Evolutionary conservation across 2,888 invertebrate species (phyloP).

Genomic region (Cosmia trapezina): DNA sequence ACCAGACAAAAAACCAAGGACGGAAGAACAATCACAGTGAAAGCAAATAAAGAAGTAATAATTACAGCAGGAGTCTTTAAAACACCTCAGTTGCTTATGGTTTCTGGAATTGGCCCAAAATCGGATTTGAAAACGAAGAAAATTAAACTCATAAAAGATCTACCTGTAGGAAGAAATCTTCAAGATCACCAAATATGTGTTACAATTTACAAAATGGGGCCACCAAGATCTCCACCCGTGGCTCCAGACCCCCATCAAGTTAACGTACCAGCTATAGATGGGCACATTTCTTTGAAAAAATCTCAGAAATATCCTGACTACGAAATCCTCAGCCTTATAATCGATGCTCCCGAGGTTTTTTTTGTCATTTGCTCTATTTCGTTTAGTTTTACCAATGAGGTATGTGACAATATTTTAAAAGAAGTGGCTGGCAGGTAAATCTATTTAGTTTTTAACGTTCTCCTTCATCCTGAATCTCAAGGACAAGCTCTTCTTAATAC

Average conservation of each 20-base stretch:
- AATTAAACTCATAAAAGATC: constrained; percentile 77
- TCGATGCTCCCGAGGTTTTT: constrained; percentile 17
- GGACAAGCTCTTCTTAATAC: constrained; percentile 15
- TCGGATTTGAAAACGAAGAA: constrained; percentile 73
- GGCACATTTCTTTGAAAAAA: constrained; percentile 7
- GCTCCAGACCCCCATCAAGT: background rate
- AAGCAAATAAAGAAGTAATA: constrained; percentile 83
- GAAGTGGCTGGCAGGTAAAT: constrained; percentile 16
- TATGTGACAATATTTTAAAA: constrained; percentile 21
- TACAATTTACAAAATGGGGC: constrained; percentile 60
- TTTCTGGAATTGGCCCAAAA: constrained; percentile 85
- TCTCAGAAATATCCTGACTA: constrained; percentile 25
- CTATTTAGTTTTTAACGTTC: constrained; percentile 12
- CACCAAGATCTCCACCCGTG: background rate
- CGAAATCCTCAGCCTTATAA: constrained; percentile 6
- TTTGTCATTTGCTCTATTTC: constrained; percentile 14
- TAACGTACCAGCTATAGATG: constrained; percentile 4
- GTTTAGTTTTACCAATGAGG: background rate
- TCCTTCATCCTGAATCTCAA: constrained; percentile 5
- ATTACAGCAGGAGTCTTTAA: constrained; percentile 83
- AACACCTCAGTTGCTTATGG: constrained; percentile 84
- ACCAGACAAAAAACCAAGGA: constrained; percentile 65
- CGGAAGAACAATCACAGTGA: constrained; percentile 66
- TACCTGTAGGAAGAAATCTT: constrained; percentile 83
- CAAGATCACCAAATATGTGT: constrained; percentile 81